A percentile compares a stretch with the other conserved stretches of the same genome.
Evolutionary conservation across 2,888 invertebrate species (phyloP).

Genomic region (Apodemia hepburni): DNA sequence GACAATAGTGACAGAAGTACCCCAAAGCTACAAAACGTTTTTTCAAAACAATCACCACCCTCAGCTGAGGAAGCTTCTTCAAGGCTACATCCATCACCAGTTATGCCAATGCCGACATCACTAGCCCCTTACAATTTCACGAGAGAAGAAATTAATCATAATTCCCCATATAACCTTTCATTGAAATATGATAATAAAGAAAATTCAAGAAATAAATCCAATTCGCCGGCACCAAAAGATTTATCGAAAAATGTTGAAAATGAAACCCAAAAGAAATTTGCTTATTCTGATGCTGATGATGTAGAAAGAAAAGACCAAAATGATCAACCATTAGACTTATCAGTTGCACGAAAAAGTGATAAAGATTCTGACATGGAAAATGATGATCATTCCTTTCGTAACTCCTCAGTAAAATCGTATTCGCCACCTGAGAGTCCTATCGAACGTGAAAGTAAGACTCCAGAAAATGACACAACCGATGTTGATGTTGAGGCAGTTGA

Average conservation of each 20-base stretch:
- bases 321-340: constrained; percentile 88
- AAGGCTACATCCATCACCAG: constrained; percentile 83
- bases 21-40: constrained; percentile 67
- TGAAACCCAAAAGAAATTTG: constrained; percentile 53
- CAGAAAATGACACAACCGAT: constrained; percentile 75
- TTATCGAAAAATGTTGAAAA: constrained; percentile 50
- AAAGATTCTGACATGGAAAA: constrained; percentile 62
- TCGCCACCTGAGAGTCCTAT: constrained; percentile 66
- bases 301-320: constrained; percentile 64
- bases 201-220: constrained; percentile 43
- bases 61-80: constrained; percentile 83
- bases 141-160: constrained; percentile 57
- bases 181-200: constrained; percentile 58
- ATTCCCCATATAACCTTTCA: constrained; percentile 60
- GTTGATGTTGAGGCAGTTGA: constrained; percentile 79
- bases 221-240: constrained; percentile 58
- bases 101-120: constrained; percentile 74
- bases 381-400: constrained; percentile 64
- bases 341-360: constrained; percentile 78
- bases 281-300: constrained; percentile 60
- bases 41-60: constrained; percentile 83
- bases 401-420: constrained; percentile 65
- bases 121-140: constrained; percentile 53
- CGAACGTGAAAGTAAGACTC: constrained; percentile 60
- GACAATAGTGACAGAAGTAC: constrained; percentile 73